Evolutionary conservation across 2,797 vertebrate species (phyloP).

Genomic region (Danionella dracula): DNA sequence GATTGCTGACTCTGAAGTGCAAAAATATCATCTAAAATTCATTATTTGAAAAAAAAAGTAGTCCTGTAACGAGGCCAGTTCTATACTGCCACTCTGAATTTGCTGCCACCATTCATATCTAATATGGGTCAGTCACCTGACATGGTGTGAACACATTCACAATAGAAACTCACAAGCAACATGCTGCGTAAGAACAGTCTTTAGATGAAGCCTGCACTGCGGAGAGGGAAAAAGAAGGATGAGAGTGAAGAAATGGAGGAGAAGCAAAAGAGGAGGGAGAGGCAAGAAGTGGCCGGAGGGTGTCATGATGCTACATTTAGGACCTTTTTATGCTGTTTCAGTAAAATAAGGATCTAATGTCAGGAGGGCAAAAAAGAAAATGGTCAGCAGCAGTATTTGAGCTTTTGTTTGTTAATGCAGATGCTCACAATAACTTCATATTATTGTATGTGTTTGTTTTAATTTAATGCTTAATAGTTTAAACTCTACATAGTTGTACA

Average conservation of each 20-base stretch:
- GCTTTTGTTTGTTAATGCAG: not conserved
- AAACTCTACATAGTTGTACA: too few relatives aligned
- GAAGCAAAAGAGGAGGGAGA: not conserved
- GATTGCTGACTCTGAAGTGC: not conserved
- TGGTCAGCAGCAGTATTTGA: not conserved
- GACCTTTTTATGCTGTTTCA: not conserved
- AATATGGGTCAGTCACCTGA: not conserved
- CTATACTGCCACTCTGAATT: not conserved
- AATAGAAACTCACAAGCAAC: not conserved
- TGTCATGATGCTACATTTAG: not conserved
- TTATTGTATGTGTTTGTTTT: not conserved
- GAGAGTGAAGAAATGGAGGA: too few relatives aligned
- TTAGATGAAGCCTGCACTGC: not conserved
- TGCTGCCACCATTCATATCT: not conserved
- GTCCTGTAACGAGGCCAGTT: not conserved
- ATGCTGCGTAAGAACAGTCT: not conserved
- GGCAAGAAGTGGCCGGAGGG: conserved; percentile 1
- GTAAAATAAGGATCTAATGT: not conserved
- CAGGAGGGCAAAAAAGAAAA: not conserved
- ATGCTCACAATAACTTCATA: not conserved
- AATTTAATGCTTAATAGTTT: not conserved
- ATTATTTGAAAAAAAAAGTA: not conserved
- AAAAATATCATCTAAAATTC: not conserved
- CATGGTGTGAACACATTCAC: not conserved
- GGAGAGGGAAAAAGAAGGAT: not conserved